Evolutionary conservation across 1,140 invertebrate species (phyloP).

Genomic region (Bombus affinis): DNA sequence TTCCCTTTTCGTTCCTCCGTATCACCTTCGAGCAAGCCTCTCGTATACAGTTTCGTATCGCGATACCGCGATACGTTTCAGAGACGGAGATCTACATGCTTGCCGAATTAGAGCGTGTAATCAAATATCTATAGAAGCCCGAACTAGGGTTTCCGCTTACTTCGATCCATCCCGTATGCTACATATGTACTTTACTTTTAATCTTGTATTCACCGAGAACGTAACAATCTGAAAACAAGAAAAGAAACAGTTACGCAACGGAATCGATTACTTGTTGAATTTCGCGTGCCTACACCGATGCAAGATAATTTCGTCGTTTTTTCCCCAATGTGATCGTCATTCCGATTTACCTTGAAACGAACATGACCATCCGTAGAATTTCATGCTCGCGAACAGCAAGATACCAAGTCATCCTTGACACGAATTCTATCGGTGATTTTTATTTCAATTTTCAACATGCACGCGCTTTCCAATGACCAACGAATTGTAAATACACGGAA

Average conservation of each 20-base stretch:
- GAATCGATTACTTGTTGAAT: conserved; percentile 22
- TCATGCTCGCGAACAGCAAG: neutral
- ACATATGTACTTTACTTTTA: neutral
- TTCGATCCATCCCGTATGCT: neutral
- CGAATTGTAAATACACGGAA: neutral
- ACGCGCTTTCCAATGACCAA: neutral
- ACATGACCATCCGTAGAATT: neutral
- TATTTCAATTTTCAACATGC: neutral
- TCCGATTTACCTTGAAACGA: neutral
- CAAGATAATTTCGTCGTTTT: neutral
- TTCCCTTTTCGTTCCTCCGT: conserved; percentile 50
- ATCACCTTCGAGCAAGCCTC: conserved; percentile 33
- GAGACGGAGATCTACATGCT: conserved; percentile 6
- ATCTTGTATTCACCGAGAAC: neutral
- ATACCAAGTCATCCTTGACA: conserved; percentile 22
- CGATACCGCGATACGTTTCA: conserved; percentile 40
- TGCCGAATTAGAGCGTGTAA: conserved; percentile 49
- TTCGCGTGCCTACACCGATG: neutral
- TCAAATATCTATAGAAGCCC: conserved; percentile 38
- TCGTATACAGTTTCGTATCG: conserved; percentile 33
- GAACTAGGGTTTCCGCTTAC: conserved; percentile 18
- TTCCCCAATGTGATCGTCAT: neutral
- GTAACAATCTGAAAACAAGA: neutral
- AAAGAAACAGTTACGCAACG: neutral
- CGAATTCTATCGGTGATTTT: conserved; percentile 1